Conservation (phyloP, 2,113 vertebrate genomes). For the Ifrita kowaldi region DNA sequence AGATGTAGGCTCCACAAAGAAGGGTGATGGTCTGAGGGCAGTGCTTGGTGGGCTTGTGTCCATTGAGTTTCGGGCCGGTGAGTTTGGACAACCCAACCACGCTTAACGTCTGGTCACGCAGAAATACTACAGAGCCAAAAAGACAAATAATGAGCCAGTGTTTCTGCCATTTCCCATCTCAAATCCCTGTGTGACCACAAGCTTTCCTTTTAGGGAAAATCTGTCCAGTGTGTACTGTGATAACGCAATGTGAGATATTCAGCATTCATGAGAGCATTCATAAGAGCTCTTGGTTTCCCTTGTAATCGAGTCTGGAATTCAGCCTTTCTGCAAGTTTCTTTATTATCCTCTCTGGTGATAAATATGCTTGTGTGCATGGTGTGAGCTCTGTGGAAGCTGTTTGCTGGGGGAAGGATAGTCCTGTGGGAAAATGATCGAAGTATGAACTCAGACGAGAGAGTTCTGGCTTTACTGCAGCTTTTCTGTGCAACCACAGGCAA, state of each 20-base stretch:
- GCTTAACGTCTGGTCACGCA: not conserved
- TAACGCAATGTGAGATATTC: not conserved
- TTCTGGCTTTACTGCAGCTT: not conserved
- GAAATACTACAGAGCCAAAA: not conserved
- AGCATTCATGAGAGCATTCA: not conserved
- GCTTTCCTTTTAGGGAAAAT: not conserved
- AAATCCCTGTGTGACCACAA: not conserved
- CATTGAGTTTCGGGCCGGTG: not conserved
- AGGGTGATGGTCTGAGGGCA: not conserved
- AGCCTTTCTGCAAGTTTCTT: not conserved
- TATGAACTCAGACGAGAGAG: not conserved
- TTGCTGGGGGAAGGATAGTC: not conserved
- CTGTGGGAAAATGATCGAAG: not conserved
- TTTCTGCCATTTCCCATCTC: not conserved
- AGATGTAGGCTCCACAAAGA: not conserved
- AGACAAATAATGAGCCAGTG: not conserved
- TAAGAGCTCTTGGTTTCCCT: not conserved
- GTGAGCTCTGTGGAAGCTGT: not conserved
- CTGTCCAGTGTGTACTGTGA: not conserved
- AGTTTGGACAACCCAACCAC: not conserved
- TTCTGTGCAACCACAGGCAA: not conserved
- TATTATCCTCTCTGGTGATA: not conserved
- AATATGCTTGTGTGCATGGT: not conserved
- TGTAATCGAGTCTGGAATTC: not conserved
- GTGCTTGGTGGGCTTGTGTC: not conserved